These are phyloP conservation scores for Drosophila bipectinata DNA, from an alignment of 1,140 invertebrate genomes.

Conservation along the genomic window DNA sequence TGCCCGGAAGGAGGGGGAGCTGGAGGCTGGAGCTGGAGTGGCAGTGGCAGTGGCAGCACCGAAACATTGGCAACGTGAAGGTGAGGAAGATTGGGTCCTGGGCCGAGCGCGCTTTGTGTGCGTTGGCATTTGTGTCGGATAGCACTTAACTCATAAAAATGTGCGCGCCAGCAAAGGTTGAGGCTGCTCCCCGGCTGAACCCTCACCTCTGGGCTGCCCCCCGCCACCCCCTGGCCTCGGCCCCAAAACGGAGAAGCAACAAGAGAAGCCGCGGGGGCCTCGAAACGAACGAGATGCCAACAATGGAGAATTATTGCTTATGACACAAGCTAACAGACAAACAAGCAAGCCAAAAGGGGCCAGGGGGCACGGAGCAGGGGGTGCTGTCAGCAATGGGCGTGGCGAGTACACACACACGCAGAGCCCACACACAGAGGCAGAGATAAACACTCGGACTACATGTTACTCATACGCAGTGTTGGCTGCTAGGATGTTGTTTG, in stretches of 20 bases:
- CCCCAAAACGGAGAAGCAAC: conserved; percentile 39
- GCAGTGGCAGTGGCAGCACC: not conserved
- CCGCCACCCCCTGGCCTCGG: not conserved
- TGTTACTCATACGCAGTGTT: conserved; percentile 61
- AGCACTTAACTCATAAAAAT: conserved; percentile 82
- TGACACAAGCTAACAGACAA: conserved; percentile 58
- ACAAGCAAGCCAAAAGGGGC: conserved; percentile 9
- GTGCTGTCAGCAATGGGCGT: conserved; percentile 34
- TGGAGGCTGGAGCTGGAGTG: conserved; percentile 2
- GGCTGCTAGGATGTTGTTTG: conserved; percentile 38
- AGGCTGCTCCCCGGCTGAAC: conserved; percentile 5
- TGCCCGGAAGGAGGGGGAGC: not conserved
- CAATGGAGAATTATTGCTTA: conserved; percentile 77
- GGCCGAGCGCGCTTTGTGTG: conserved; percentile 15
- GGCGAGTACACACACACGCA: conserved; percentile 8
- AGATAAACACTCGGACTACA: conserved; percentile 7
- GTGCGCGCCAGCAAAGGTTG: conserved; percentile 53
- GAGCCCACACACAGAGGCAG: not conserved
- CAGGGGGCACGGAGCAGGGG: not conserved
- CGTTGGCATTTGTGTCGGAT: conserved; percentile 58
- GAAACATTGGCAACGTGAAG: conserved; percentile 14
- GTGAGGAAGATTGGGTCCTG: conserved; percentile 39
- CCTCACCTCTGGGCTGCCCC: not conserved
- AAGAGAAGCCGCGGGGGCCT: conserved; percentile 39
- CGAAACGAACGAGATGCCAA: conserved; percentile 50